Evolutionary conservation across 2,888 invertebrate species (phyloP).

Genomic region (Poecilus cupreus): DNA sequence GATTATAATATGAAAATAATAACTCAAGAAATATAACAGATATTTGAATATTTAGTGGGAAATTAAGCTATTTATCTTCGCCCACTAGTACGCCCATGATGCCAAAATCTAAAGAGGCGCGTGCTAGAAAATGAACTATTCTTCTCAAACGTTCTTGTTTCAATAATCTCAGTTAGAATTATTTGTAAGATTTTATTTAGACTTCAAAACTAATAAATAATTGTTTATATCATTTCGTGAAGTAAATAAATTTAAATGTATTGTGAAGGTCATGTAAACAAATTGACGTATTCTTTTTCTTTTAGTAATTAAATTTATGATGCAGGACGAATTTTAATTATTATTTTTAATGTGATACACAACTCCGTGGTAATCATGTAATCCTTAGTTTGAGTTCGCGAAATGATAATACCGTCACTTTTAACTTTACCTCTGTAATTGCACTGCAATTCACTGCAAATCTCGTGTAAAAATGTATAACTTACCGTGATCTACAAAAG

Average conservation of each 20-base stretch:
- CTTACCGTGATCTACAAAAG: no score
- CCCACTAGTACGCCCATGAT: constrained; percentile 21
- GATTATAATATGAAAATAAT: constrained; percentile 7
- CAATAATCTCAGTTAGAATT: background rate
- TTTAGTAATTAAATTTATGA: background rate
- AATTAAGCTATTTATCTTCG: background rate
- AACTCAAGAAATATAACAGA: background rate
- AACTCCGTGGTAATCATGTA: no score
- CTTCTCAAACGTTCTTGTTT: background rate
- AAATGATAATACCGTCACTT: no score
- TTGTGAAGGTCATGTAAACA: background rate
- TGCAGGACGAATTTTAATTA: no score
- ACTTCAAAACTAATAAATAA: background rate
- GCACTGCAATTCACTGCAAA: no score
- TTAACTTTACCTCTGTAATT: no score
- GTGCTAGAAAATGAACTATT: constrained; percentile 9
- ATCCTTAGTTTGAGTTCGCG: no score
- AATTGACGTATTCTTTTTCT: background rate
- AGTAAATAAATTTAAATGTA: background rate
- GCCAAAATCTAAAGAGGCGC: background rate
- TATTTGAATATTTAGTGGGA: constrained; percentile 18
- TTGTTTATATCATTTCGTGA: background rate
- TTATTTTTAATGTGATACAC: no score
- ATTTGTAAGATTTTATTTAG: background rate
- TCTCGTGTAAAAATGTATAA: no score